Evolutionary conservation across 1,140 invertebrate species (phyloP).

Genomic region (Drosophila orosa): DNA sequence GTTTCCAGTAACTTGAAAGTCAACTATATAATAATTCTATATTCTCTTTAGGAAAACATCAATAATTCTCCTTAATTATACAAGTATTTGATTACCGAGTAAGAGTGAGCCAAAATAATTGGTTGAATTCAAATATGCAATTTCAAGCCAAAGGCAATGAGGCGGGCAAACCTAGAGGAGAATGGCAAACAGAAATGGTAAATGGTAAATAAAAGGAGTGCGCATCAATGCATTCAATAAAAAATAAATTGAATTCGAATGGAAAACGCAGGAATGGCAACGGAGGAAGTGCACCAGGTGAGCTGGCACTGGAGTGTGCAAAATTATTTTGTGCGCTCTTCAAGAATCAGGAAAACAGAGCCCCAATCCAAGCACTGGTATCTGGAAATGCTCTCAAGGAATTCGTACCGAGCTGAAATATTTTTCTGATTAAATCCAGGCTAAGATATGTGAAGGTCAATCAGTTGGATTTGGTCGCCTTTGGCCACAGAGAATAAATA

Average conservation of each 20-base stretch:
- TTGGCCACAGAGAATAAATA: constrained; percentile 8
- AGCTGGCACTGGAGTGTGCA: constrained; percentile 20
- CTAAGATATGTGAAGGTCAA: constrained; percentile 12
- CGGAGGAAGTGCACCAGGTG: constrained; percentile 41
- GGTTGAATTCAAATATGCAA: constrained; percentile 21
- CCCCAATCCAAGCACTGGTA: background rate
- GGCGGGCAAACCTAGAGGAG: constrained; percentile 6
- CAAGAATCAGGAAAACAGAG: background rate
- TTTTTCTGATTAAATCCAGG: background rate
- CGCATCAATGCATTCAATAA: constrained; percentile 44
- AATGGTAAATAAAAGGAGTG: constrained; percentile 39
- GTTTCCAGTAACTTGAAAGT: background rate
- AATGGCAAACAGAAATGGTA: constrained; percentile 16
- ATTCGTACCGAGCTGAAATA: background rate
- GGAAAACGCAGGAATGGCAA: constrained; percentile 8
- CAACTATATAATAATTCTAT: too few relatives aligned
- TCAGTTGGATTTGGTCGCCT: constrained; percentile 1
- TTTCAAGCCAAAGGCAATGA: constrained; percentile 5
- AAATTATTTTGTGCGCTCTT: constrained; percentile 14
- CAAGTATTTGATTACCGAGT: background rate
- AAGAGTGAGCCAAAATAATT: constrained; percentile 26
- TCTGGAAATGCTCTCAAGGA: background rate
- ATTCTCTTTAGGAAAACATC: background rate
- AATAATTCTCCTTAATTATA: background rate
- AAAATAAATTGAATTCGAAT: constrained; percentile 39